Base-by-base conservation (phyloP, 2,888 invertebrate species). In the Noctua comes region DNA sequence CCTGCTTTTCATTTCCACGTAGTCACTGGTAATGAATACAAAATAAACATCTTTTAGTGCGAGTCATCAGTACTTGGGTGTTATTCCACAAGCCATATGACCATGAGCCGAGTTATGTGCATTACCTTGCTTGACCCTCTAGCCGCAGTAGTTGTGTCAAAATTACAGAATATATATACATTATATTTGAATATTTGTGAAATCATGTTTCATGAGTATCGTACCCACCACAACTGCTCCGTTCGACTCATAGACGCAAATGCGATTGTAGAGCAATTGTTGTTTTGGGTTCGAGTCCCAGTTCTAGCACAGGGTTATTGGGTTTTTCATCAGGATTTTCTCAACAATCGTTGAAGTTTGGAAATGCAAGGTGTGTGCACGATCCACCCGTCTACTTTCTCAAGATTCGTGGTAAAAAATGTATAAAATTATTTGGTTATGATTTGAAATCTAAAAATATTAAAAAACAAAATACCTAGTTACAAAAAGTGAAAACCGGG, bases 101-200 rank as follows among this genome's bases (percentile, higher is more conserved):
- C 72, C 59, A 10, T 77, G 76, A 57, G 13, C 13, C 36, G 2
- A 21, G 62, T 21, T 54, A 46, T 10, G 31, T 27, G 11, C 21
- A 16, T 65, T 70, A 59, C 48, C 40, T 68, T 36, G 24, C 31
- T 51, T 59, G 79, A n/a, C 71, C 57, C 79, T 48, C 31, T 43
- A 18, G 4, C 31, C 40, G 16, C 59, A 48, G 8, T 18, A 43
- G 16, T 8, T 3, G 8, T n/a, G 43, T 3, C 40, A 43, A 66
- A 7, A n/a, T 43, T 11, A 43, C 27, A 40, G 27, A 59, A 27
- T 31, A n/a, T 48, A 40, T 10, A 18, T n/a, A n/a, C n/a, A n/a
- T n/a, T n/a, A n/a, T 43, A 43, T 43, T 57, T n/a, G 1, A 21
- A 76, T 54, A n/a, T 66, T 54, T 40, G 27, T 59, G 3, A 16